Base-by-base conservation (phyloP, 2,888 invertebrate genomes). In the Gonocerus acuteangulatus region DNA sequence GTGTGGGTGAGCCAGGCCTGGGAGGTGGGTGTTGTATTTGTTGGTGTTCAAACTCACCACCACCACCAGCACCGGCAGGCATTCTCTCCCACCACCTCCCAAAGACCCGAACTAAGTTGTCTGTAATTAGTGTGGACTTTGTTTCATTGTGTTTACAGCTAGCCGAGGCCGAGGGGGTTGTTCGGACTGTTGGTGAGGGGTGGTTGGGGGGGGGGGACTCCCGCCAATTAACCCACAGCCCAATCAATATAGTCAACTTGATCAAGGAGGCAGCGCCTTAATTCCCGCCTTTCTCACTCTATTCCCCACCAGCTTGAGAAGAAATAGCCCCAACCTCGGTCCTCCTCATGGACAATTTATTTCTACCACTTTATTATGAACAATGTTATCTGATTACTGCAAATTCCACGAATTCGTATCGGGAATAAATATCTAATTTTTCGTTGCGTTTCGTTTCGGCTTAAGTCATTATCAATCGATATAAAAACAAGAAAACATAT, bases 201-300 rank as follows among this genome's bases (percentile, higher is more conserved):
- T 32, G 32, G 6, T 11, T 6, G 39, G 39, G 39, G 13, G 39
- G 39, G 39, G 39, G 39, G 39, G 39, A 11, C 54, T 21, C 27
- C 15, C 6, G 0, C 57, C 57, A 57, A 57, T 57, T 57, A 57
- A 44, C 57, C 19, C 16, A 6, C 1, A 11, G 21, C 6, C 57
- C 57, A 57, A 57, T 57, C 57, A 57, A 57, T 57, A 57, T 57
- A 57, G 57, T 57, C 57, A 57, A 57, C 57, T 57, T 57, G 47
- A 57, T 57, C 57, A 57, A 45, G 27, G 47, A 44, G 19, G 47
- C 47, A 47, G 21, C 19, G 47, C 21, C 47, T 47, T 47, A 42
- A 54, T 54, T 54, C 54, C 19, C 16, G 36, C 21, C 34, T 34
- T 32, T 49, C 27, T 16, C 11, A 13, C 44, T 15, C 4, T 6